phyloP scores from a whole-genome alignment of 2,797 vertebrate genomes.

The Notolepis coatsorum region DNA sequence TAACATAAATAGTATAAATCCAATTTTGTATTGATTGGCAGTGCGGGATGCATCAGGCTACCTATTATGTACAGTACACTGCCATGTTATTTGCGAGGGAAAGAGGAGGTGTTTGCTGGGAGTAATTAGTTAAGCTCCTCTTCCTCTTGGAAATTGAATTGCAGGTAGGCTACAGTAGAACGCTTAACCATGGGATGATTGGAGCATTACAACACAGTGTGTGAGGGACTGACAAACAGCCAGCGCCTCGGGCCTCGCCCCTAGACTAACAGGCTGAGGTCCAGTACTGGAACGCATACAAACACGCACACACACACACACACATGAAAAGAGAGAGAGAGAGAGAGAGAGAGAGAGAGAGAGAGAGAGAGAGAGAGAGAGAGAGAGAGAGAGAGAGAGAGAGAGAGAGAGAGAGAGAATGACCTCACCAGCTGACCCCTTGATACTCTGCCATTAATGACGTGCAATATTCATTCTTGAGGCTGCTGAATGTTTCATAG shows the following conservation, averaged over 20 bases:
- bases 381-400: no score
- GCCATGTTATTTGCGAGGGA: slow-evolving; percentile 65
- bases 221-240: slow-evolving; percentile 57
- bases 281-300: slow-evolving; percentile 19
- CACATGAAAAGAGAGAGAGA: no score
- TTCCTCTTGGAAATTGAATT: slow-evolving; percentile 76
- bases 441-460: slow-evolving; percentile 66
- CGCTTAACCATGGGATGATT: slow-evolving; percentile 66
- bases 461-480: slow-evolving; percentile 69
- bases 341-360: no score
- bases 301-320: slow-evolving; percentile 10
- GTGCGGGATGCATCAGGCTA: slow-evolving; percentile 53
- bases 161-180: slow-evolving; percentile 69
- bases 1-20: slow-evolving; percentile 73
- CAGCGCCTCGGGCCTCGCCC: slow-evolving; percentile 19
- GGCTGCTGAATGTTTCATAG: slow-evolving; percentile 69
- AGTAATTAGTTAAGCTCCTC: slow-evolving; percentile 76
- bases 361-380: no score
- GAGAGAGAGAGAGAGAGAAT: no score
- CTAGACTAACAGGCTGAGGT: slow-evolving; percentile 25
- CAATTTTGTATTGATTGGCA: slow-evolving; percentile 79
- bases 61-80: slow-evolving; percentile 56
- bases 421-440: slow-evolving; percentile 47
- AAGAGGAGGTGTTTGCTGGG: slow-evolving; percentile 55
- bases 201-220: slow-evolving; percentile 70